These are phyloP conservation scores for Cuculus canorus DNA, from an alignment of 2,797 vertebrate species.

Conservation along the genomic window DNA sequence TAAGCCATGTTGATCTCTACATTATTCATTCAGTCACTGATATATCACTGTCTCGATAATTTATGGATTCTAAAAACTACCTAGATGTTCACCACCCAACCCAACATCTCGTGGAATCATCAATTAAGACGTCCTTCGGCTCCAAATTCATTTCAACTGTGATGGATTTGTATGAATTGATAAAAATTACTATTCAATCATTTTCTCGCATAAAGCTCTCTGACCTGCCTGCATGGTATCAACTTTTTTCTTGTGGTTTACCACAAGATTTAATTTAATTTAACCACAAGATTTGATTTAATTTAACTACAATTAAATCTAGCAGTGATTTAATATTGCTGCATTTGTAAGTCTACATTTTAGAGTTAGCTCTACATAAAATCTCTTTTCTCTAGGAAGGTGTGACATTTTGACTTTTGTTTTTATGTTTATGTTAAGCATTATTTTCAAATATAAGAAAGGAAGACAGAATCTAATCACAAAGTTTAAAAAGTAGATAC, in stretches of 20 bases:
- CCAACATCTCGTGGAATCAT: not conserved
- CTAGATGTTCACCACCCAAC: conserved; percentile 11
- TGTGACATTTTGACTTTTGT: not conserved
- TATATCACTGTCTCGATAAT: conserved; percentile 73
- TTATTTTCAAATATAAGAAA: not conserved
- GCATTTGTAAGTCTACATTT: not conserved
- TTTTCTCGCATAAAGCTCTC: not conserved
- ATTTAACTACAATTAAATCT: not conserved
- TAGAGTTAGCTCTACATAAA: not conserved
- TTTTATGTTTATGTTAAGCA: not conserved
- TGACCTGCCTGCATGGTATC: not conserved
- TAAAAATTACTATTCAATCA: conserved; percentile 21
- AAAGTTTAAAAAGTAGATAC: not conserved
- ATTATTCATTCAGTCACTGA: conserved; percentile 75
- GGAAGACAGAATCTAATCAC: not conserved
- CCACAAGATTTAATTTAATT: no score
- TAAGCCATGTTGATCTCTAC: conserved; percentile 71
- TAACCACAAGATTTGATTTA: no score
- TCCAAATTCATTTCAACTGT: conserved; percentile 5
- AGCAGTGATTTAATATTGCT: not conserved
- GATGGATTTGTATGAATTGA: not conserved
- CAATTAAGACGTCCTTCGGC: conserved; percentile 12
- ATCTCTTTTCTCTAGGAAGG: not conserved
- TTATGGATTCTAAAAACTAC: conserved; percentile 64
- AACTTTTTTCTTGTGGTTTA: not conserved